Evolutionary conservation across 2,113 vertebrate genomes (phyloP), one percentile per base, ranked within the genome.

Genomic region (Sprattus sprattus): DNA sequence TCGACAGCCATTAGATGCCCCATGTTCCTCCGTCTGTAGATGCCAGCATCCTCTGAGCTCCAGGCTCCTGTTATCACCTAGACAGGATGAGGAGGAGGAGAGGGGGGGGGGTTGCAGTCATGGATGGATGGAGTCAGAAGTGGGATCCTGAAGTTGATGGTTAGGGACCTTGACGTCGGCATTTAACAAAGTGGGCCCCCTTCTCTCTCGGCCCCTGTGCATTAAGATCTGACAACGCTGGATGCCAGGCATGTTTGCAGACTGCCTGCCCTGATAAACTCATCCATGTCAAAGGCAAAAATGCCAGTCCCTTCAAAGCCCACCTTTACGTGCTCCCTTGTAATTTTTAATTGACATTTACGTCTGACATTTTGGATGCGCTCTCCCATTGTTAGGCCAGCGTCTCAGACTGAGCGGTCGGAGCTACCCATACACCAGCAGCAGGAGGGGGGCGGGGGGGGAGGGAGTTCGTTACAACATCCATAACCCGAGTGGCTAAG

Each of bases 341-440:
- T 96, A 95, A 95, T 96, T 96, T 96, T 96, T 96, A 96, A 95
- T 96, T 97, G 96, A 96, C 95, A 95, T 97, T 96, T 96, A 93
- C 94, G 93, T 95, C 94, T 96, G 95, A 95, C 95, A 95, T 95
- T 97, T 96, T 92, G 93, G 95, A 92, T 94, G 92, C 92, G 92
- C 89, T 92, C 92, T 94, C 90, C 94, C 93, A 91, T 89, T 94
- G 92, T 92, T 92, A 88, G 90, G 85, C 89, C 89, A 92, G 90
- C 90, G 88, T 91, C 91, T 93, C 71, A 57, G 54, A 86, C 89
- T 84, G 87, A 93, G 87, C 89, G 89, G 89, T 87, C 90, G 45
- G 13, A 83, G 67, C 71, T 39, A 32, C 71, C 71, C 71, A 78
- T 28, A 78, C 32, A 39, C 71, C 4, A 32, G 25, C 71, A 78